Evolutionary conservation across 1,140 invertebrate genomes (phyloP), one percentile per base, ranked within the genome.

Genomic region (Patella vulgata): DNA sequence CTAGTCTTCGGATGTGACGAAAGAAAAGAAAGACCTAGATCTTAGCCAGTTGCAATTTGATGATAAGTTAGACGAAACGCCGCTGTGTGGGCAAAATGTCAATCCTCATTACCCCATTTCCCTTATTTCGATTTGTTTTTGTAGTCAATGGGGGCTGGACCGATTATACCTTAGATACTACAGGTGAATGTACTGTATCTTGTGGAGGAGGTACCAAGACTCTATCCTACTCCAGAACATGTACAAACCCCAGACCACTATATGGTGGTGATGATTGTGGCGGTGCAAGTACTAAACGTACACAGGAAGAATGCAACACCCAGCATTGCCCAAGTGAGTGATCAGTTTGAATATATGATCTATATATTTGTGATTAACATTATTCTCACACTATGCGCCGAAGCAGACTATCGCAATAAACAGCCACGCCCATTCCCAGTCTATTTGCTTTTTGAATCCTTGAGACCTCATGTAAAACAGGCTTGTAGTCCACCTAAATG

Each of bases 111-210:
- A n/a, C n/a, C n/a, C n/a, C n/a, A n/a, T n/a, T n/a, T n/a, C n/a
- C n/a, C n/a, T n/a, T n/a, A n/a, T n/a, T n/a, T 17, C 19, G 28
- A 53, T 43, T 46, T 19, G 19, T 3, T 44, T n/a, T 36, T 47
- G 23, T 39, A 68, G 64, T 73, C 42, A 53, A 71, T 31, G 71
- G 68, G 30, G 63, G 66, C 1, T 71, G 63, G 63, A 43, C 65
- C 3, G 54, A 33, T 4, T 71, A 56, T 55, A 44, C 28, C 9
- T 12, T 27, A 4, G 70, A 66, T 65, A 36, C 31, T 31, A 46
- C 47, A 17, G 53, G 63, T 30, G 43, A 19, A 0, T 74, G 71
- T 51, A 42, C 31, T 11, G 56, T 60, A 6, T 43, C 59, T 27
- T 74, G 71, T 51, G 71, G 68, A 5, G 60, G 57, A 1, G 71